A percentile compares a stretch with the other conserved stretches of the same genome.
These are phyloP conservation scores for Luscinia megarhynchos DNA, from an alignment of 2,797 vertebrate species.

Conservation along the genomic window DNA sequence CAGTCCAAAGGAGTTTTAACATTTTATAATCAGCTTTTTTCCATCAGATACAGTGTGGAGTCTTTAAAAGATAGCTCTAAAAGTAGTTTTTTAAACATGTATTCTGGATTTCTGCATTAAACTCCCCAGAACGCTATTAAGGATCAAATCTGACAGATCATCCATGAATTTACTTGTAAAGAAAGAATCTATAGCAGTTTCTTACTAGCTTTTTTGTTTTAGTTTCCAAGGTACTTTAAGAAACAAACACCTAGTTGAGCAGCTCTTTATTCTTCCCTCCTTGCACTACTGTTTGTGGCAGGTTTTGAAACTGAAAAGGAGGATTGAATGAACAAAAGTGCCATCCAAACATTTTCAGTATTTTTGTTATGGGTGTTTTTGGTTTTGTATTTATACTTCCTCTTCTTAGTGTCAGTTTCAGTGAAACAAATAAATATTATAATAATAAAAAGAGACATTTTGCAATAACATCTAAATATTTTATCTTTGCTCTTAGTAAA, in stretches of 20 bases:
- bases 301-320: background rate
- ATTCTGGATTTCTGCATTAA: background rate
- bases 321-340: background rate
- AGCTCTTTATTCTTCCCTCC: background rate
- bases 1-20: background rate
- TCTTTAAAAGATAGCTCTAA: background rate
- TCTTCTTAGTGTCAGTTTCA: background rate
- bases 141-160: background rate
- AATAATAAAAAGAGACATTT: background rate
- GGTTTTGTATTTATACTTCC: background rate
- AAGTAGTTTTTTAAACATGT: background rate
- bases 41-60: background rate
- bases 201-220: background rate
- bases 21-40: background rate
- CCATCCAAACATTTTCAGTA: background rate
- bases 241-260: background rate
- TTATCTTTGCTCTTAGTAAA: background rate
- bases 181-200: background rate
- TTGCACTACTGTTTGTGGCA: background rate
- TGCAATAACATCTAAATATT: constrained; percentile 15
- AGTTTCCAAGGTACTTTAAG: background rate
- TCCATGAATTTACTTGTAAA: background rate
- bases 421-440: background rate
- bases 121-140: background rate
- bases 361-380: background rate